Percentiles rank a stretch among this genome's conserved stretches.
phyloP scores from a whole-genome alignment of 1,140 invertebrate species.

The Nasonia giraulti region DNA sequence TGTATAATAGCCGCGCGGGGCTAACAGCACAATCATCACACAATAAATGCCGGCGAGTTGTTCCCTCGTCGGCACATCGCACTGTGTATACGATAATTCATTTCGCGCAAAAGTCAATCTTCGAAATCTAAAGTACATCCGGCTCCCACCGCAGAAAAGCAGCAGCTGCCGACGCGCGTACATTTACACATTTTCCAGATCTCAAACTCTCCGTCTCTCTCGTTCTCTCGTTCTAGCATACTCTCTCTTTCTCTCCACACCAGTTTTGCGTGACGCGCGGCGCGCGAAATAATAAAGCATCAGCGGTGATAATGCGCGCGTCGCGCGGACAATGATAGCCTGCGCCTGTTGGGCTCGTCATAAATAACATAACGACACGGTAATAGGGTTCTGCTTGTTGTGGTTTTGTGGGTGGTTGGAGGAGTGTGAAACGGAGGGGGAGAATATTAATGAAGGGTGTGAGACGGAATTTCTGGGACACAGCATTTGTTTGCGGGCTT shows the following conservation, averaged over 20 bases:
- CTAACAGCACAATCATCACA: neutral
- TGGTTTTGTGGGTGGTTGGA: neutral
- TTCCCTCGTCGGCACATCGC: neutral
- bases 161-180: slow-evolving; percentile 1
- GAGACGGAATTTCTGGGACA: neutral
- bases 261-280: neutral
- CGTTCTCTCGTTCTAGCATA: neutral
- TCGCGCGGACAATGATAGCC: neutral
- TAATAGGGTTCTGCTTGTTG: neutral
- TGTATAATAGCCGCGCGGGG: too few species aligned
- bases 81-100: neutral
- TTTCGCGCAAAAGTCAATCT: slow-evolving; percentile 4
- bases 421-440: neutral
- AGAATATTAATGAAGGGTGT: neutral
- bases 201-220: neutral
- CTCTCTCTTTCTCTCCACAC: neutral
- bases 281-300: neutral
- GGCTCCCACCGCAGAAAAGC: slow-evolving; percentile 2
- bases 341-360: neutral
- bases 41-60: neutral
- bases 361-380: slow-evolving; percentile 26
- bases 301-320: neutral
- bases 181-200: neutral
- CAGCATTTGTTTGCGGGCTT: neutral
- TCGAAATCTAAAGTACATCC: slow-evolving; percentile 45